phyloP scores from a whole-genome alignment of 2,888 invertebrate species.

The Rhingia rostrata region DNA sequence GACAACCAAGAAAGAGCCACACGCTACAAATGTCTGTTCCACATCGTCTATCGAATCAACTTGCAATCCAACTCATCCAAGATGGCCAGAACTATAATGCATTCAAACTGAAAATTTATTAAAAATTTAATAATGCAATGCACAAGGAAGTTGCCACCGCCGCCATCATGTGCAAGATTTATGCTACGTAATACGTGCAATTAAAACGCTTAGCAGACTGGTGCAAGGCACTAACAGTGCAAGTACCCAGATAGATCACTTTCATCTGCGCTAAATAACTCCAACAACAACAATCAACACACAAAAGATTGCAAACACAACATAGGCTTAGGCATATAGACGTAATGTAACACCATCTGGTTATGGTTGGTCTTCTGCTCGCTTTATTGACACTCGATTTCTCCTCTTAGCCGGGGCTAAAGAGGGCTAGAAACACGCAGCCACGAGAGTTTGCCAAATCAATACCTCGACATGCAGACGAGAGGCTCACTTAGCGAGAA shows the following conservation, averaged over 20 bases:
- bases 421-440: slow-evolving; percentile 52
- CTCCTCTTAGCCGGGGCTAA: slow-evolving; percentile 60
- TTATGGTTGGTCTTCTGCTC: slow-evolving; percentile 51
- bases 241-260: slow-evolving; percentile 71
- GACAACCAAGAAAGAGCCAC: not conserved
- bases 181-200: slow-evolving; percentile 70
- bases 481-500: slow-evolving; percentile 30
- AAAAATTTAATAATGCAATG: slow-evolving; percentile 71
- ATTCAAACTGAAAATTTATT: slow-evolving; percentile 73
- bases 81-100: slow-evolving; percentile 68
- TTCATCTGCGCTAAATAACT: slow-evolving; percentile 73
- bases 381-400: slow-evolving; percentile 74
- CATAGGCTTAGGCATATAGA: not conserved
- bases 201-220: slow-evolving; percentile 74
- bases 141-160: slow-evolving; percentile 70
- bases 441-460: slow-evolving; percentile 68
- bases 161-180: slow-evolving; percentile 72
- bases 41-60: not conserved
- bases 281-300: slow-evolving; percentile 12
- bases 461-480: slow-evolving; percentile 43
- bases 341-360: slow-evolving; percentile 62
- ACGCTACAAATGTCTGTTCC: not conserved
- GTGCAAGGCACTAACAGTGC: slow-evolving; percentile 72
- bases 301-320: no score
- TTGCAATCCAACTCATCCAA: slow-evolving; percentile 41